Conservation (phyloP, 2,113 vertebrate species). For the Orthochromis indermauri region DNA sequence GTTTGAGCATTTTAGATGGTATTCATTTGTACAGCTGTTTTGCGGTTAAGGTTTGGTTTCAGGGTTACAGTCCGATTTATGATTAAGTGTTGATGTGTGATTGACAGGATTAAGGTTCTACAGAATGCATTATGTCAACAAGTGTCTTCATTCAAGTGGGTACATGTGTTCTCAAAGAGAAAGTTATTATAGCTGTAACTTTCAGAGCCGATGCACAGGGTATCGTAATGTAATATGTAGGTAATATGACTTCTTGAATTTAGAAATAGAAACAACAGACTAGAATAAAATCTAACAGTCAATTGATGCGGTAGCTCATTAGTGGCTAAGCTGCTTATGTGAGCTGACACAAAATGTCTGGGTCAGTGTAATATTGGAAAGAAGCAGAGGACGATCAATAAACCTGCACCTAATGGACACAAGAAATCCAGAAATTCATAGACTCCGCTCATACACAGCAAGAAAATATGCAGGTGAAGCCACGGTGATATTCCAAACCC, state of each 20-base stretch:
- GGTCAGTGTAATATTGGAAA: constrained; percentile 11
- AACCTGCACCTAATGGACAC: not conserved
- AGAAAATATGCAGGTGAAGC: not conserved
- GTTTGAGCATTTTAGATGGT: not conserved
- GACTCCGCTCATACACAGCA: not conserved
- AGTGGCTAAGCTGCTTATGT: constrained; percentile 8
- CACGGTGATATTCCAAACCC: not conserved
- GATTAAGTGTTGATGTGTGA: not conserved
- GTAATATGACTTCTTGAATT: not conserved
- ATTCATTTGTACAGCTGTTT: not conserved
- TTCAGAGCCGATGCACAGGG: not conserved
- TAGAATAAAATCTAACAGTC: not conserved
- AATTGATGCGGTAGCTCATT: constrained; percentile 19
- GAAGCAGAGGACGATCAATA: constrained; percentile 33
- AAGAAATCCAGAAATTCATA: not conserved
- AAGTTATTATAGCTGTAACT: not conserved
- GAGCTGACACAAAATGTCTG: not conserved
- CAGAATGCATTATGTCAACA: not conserved
- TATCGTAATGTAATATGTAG: not conserved
- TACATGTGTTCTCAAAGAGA: not conserved
- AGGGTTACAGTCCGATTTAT: not conserved
- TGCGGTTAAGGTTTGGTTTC: not conserved
- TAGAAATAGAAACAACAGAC: not conserved
- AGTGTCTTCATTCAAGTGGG: not conserved
- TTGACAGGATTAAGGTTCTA: not conserved